Evolutionary conservation across 2,888 invertebrate species (phyloP), one percentile per base, ranked within the genome.

Genomic region (Melikaiella ostensackeni): DNA sequence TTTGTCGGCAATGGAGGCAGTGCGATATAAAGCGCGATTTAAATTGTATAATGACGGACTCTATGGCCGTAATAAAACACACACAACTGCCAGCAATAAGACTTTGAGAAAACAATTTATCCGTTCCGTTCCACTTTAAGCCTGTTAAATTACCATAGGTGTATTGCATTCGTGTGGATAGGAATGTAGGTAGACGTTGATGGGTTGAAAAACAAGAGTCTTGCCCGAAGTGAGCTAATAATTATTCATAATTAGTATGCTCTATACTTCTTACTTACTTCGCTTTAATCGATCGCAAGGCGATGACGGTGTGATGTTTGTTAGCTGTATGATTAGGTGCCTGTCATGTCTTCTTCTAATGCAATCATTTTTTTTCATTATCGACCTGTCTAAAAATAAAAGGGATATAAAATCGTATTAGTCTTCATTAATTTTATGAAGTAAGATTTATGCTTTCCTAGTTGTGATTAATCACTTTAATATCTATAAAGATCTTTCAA

Each of bases 51-150:
- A 70, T 70, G 70, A 70, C 46, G 19, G 66, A 27, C 46, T 46
- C 24, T 66, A 46, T 66, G 42, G 66, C 27, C 66, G 46, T 66
- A 66, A 27, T 46, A 66, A 66, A 33, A 21, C 66, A 24, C 27
- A 46, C 42, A 70, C 21, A 70, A 70, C 50, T 70, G 50, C 21
- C 30, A 46, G 70, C 50, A 70, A 33, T 50, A 33, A 70, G 50
- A 70, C 70, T 70, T 70, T 50, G 70, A 70, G 70, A 70, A 70
- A 70, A 30, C 70, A 70, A 70, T 70, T 70, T 70, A 70, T 70
- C 27, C 30, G 50, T 70, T 70, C 33, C 70, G 70, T 70, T 70
- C 50, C 70, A 50, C 50, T 70, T 70, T 70, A n/a, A n/a, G 70
- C 50, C 27, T 70, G 11, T 70, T 19, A 50, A 27, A 42, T 50